Base-by-base conservation (phyloP, 1,140 invertebrate genomes). In the Diuraphis noxia region DNA sequence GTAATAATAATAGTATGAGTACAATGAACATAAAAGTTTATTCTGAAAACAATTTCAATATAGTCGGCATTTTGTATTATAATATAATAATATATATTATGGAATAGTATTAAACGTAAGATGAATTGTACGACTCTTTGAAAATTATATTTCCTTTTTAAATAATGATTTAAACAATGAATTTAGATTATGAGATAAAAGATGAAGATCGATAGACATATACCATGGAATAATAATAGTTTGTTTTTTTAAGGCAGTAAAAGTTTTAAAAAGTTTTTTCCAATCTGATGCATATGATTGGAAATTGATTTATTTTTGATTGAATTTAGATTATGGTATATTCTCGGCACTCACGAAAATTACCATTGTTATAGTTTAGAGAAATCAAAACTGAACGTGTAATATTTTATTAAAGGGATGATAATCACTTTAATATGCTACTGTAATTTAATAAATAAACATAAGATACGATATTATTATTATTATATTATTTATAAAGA, bases 301-400 rank as follows among this genome's bases (percentile, higher is more conserved):
- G 19, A 49, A 49, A 86, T 86, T 49, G 41, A 86, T 72, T 72
- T 72, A 72, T 82, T 41, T 82, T 82, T 82, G 81, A 82, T 82
- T 82, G 23, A 25, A 82, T n/a, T 82, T n/a, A 30, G 38, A 82
- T 38, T 41, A 82, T 38, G 9, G 81, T 82, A 30, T 30, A 82
- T 30, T 41, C n/a, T n/a, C n/a, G n/a, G n/a, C n/a, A n/a, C n/a
- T n/a, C 30, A 5, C 6, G 40, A 41, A 82, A 82, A 30, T 41
- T 40, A 43, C 40, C 40, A 41, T 82, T 41, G 23, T 49, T 49
- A 49, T 49, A 30, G 36, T 10, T 81, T 10, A 81, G 21, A 72
- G n/a, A 4, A 72, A 72, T 72, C 56, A 72, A 56, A 30, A 56
- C 0, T 13, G 25, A 30, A 72, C 46, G 56, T 72, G n/a, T n/a